Base-by-base conservation (phyloP, 2,888 invertebrate genomes). In the Penaeus monodon region DNA sequence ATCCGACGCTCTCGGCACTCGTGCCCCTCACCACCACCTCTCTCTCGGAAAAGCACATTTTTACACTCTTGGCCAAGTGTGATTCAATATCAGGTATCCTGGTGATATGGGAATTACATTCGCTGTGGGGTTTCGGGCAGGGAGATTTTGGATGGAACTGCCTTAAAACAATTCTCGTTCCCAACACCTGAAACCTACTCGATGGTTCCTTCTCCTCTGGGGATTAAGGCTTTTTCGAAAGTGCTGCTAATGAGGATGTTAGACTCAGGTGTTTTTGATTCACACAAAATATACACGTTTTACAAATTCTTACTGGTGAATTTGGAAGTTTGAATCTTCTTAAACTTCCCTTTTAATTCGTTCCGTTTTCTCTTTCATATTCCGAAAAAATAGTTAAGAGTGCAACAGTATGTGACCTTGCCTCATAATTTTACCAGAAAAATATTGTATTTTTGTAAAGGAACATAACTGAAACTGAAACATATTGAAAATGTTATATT, bases 331-430 rank as follows among this genome's bases (percentile, higher is more conserved):
- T 76, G 49, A 44, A 79, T 73, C 70, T 79, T 79, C 79, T 77
- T 79, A 85, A 85, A 85, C 70, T 49, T 70, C 77, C 84, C 84
- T 85, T 85, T 85, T 85, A 77, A 85, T 79, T 68, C 79, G 84
- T 85, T 85, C 84, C 84, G 84, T 85, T 85, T 85, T 85, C 84
- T 85, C 63, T 82, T n/a, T 38, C 73, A 29, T 74, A 82, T 82
- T 82, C 74, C 74, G 74, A 73, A 78, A 57, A 64, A 63, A 77
- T 57, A 78, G 57, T 78, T 78, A 57, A 57, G 78, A 57, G 57
- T 57, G 57, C 57, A 57, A 57, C 57, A 57, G 57, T n/a, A 57
- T 57, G 57, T 57, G 57, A n/a, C 1, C 57, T 57, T 57, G 57
- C 57, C 57, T 57, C 57, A 57, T 57, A 57, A 57, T 57, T 57